Conservation (phyloP, 2,113 vertebrate species). For the Neomonachus schauinslandi region DNA sequence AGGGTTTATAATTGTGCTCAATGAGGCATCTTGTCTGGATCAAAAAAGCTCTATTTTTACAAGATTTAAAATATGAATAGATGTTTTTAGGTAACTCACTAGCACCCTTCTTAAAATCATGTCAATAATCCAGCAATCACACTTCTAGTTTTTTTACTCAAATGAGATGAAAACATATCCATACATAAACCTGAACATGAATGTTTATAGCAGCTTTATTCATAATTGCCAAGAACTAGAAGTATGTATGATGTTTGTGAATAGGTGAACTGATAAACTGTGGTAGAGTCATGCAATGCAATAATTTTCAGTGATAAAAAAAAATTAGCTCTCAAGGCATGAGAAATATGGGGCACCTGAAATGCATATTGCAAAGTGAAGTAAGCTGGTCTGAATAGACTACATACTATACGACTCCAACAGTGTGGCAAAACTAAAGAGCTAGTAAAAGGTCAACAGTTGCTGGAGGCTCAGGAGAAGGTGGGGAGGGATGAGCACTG, state of each 20-base stretch:
- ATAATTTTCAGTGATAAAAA: not conserved
- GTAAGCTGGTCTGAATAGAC: not conserved
- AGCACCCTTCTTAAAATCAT: not conserved
- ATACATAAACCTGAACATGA: not conserved
- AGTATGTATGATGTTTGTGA: not conserved
- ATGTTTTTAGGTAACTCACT: not conserved
- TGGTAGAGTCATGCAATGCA: too few relatives aligned
- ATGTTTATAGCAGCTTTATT: not conserved
- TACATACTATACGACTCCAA: not conserved
- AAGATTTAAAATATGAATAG: not conserved
- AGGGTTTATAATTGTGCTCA: not conserved
- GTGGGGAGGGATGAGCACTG: not conserved
- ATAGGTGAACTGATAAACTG: not conserved
- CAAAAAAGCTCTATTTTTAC: not conserved
- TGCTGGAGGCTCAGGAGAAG: not conserved
- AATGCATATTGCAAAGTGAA: not conserved
- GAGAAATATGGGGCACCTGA: not conserved
- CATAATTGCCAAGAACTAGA: not conserved
- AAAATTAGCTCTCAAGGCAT: not conserved
- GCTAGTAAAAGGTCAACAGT: not conserved
- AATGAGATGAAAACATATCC: not conserved
- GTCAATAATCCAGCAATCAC: not conserved
- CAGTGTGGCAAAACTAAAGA: not conserved
- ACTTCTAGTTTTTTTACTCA: not conserved
- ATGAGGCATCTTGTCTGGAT: not conserved